Percentiles rank a stretch among this genome's conserved stretches.
phyloP scores from a whole-genome alignment of 2,113 vertebrate species.

The Seriola quinqueradiata region DNA sequence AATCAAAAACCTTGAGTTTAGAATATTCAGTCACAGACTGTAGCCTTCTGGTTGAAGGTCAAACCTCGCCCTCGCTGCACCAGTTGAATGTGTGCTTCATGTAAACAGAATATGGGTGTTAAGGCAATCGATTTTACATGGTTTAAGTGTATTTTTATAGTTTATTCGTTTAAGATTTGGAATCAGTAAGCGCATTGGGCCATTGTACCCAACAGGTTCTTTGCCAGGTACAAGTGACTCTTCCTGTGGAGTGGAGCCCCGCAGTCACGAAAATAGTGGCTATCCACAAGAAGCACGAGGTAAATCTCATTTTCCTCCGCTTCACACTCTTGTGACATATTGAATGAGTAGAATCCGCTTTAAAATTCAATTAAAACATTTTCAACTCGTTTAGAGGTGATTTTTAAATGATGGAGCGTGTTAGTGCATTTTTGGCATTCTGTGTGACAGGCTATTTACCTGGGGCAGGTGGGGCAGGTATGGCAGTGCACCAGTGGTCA shows the following conservation, averaged over 20 bases:
- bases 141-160: neutral
- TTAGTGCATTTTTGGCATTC: neutral
- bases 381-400: too few species aligned
- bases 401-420: neutral
- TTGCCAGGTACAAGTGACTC: neutral
- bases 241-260: fast-evolving
- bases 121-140: neutral
- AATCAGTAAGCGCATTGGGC: neutral
- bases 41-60: too few species aligned
- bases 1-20: too few species aligned
- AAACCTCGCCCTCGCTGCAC: neutral
- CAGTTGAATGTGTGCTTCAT: neutral
- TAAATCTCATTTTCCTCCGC: neutral
- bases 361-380: neutral
- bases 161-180: neutral
- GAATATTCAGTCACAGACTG: too few species aligned
- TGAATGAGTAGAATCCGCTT: neutral
- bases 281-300: fast-evolving
- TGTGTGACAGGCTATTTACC: neutral
- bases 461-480: too few species aligned
- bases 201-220: neutral
- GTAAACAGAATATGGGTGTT: neutral
- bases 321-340: neutral
- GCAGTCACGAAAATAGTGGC: fast-evolving
- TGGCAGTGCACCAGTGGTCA: too few species aligned